Evolutionary conservation across 2,888 invertebrate species (phyloP), one percentile per base, ranked within the genome.

Genomic region (Ochlodes sylvanus): DNA sequence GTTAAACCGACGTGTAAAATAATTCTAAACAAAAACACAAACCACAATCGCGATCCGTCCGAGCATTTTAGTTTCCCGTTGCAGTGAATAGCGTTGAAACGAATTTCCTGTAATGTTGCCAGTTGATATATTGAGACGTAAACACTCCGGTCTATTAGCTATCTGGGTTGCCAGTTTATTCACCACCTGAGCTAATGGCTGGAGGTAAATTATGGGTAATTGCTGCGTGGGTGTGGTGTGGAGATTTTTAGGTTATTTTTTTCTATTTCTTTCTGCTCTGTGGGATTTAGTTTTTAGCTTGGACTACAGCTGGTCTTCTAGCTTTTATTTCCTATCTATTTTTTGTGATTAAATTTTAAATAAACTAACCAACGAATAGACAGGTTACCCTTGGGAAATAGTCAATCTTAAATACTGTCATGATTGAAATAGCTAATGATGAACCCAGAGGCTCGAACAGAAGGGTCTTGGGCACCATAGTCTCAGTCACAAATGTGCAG

Each of bases 101-200:
- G 32, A 67, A 67, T 67, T 67, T 67, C 67, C 67, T 54, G 67
- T 60, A 60, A 41, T 34, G 44, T 61, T 44, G 63, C 63, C 55
- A 60, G 38, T 55, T 55, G 61, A 67, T 66, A 44, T 63, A 69
- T 63, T 63, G 42, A 68, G 68, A 57, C 63, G 62, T 63, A 47
- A 68, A 69, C 60, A 69, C 63, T 63, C 50, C 55, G 61, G 44
- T 60, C 64, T 69, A 69, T 60, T 69, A 69, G 60, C 60, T 66
- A 70, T 47, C 60, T 52, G 66, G 71, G 71, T 71, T 71, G 67
- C 70, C 65, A 32, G 71, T 57, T 65, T 68, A 64, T 50, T 55
- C 54, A 38, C 58, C 58, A 69, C 42, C 47, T 67, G 60, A 57
- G 55, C 44, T 56, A 63, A 68, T 61, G 38, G 38, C 14, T 61